Evolutionary conservation across 2,888 invertebrate species (phyloP).

Genomic region (Galerucella nymphaeae): DNA sequence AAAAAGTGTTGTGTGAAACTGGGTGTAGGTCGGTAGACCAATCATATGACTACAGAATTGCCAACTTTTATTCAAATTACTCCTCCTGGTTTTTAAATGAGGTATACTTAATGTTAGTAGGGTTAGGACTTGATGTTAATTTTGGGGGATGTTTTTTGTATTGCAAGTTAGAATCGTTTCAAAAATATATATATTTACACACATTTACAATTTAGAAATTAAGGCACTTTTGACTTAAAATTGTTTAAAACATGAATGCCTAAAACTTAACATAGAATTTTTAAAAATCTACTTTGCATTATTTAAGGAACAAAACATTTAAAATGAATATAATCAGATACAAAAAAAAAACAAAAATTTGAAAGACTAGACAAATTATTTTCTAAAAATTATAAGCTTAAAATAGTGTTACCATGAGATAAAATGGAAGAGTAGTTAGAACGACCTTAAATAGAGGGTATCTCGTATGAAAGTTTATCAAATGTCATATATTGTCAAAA

Average conservation of each 20-base stretch:
- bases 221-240: slow-evolving; percentile 50
- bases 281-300: slow-evolving; percentile 42
- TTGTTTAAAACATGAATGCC: slow-evolving; percentile 45
- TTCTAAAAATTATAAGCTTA: slow-evolving; percentile 55
- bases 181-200: slow-evolving; percentile 62
- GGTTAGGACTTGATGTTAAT: too few species aligned
- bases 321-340: slow-evolving; percentile 55
- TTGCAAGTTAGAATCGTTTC: slow-evolving; percentile 43
- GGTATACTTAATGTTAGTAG: too few species aligned
- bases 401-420: slow-evolving; percentile 51
- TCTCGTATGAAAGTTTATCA: neutral
- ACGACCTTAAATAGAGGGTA: slow-evolving; percentile 9
- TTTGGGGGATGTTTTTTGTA: too few species aligned
- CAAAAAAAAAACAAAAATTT: slow-evolving; percentile 47
- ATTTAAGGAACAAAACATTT: slow-evolving; percentile 55
- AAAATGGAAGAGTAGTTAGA: slow-evolving; percentile 46
- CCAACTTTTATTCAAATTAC: too few species aligned
- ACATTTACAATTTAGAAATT: slow-evolving; percentile 55
- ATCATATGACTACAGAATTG: too few species aligned
- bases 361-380: slow-evolving; percentile 61
- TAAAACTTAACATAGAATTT: slow-evolving; percentile 34
- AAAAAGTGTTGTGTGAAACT: too few species aligned
- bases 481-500: too few species aligned
- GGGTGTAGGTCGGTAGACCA: too few species aligned
- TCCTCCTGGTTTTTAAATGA: too few species aligned